Conservation (phyloP, 2,888 invertebrate genomes). For the Agrochola lychnidis region DNA sequence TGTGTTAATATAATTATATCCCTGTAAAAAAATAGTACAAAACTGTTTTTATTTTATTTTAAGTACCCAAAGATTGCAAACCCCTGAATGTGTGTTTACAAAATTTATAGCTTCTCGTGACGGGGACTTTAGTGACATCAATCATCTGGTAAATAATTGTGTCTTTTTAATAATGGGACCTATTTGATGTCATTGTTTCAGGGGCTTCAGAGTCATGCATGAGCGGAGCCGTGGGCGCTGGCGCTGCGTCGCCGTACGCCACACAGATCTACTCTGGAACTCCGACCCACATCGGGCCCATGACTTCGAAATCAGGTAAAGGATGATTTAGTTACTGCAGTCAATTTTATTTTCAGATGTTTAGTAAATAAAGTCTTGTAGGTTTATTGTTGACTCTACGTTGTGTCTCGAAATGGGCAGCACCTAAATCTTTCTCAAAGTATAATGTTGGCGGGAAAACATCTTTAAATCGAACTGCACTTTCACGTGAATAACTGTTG, state of each 20-base stretch:
- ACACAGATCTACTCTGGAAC: conserved; percentile 92
- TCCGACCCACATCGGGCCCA: conserved; percentile 90
- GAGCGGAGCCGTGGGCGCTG: conserved; percentile 65
- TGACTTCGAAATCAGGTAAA: conserved; percentile 78
- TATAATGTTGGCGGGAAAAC: neutral
- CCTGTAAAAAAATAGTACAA: too few relatives aligned
- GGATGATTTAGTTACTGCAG: neutral
- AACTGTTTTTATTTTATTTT: too few relatives aligned
- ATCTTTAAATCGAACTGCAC: neutral
- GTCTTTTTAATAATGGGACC: neutral
- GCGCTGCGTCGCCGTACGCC: conserved; percentile 81
- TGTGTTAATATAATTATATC: too few relatives aligned
- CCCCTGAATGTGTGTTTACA: too few relatives aligned
- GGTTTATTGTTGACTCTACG: neutral
- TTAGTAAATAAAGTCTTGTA: neutral
- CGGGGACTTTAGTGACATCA: too few relatives aligned
- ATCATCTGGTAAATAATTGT: conserved; percentile 2
- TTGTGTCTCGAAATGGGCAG: neutral
- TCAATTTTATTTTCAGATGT: neutral
- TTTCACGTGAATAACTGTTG: neutral
- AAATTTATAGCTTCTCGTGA: too few relatives aligned
- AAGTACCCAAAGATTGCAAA: too few relatives aligned
- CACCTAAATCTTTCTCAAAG: neutral
- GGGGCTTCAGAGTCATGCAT: conserved; percentile 73
- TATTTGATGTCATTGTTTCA: conserved; percentile 45